Evolutionary conservation across 2,888 invertebrate genomes (phyloP).

Genomic region (Bimastos eiseni): DNA sequence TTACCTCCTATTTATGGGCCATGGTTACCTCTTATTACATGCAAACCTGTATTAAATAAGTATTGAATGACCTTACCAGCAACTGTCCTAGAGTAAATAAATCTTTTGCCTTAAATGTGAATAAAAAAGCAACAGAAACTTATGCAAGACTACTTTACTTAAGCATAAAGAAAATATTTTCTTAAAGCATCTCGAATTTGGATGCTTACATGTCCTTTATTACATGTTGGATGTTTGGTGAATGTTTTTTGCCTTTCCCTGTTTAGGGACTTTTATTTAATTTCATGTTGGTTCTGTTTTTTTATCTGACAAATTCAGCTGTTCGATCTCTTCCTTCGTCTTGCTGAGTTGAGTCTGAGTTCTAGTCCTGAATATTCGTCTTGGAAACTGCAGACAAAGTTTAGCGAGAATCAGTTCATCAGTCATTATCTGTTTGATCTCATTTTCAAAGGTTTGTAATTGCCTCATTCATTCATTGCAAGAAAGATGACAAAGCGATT

Average conservation of each 20-base stretch:
- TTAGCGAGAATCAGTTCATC: not conserved
- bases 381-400: not conserved
- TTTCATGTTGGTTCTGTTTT: not conserved
- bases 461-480: not conserved
- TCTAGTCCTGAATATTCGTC: not conserved
- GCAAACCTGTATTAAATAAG: too few relatives aligned
- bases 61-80: too few relatives aligned
- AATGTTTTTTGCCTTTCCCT: not conserved
- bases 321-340: not conserved
- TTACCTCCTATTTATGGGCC: too few relatives aligned
- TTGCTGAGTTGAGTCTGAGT: conserved; percentile 14
- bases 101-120: not conserved
- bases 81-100: not conserved
- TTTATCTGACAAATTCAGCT: not conserved
- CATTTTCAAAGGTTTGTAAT: not conserved
- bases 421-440: conserved; percentile 22
- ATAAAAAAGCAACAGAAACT: not conserved
- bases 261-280: not conserved
- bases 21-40: too few relatives aligned
- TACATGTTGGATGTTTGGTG: not conserved
- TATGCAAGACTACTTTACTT: not conserved
- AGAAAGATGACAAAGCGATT: too few relatives aligned
- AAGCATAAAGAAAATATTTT: not conserved
- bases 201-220: not conserved
- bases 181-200: not conserved